Conservation (phyloP, 1,140 invertebrate genomes). For the Drosophila mauritiana region DNA sequence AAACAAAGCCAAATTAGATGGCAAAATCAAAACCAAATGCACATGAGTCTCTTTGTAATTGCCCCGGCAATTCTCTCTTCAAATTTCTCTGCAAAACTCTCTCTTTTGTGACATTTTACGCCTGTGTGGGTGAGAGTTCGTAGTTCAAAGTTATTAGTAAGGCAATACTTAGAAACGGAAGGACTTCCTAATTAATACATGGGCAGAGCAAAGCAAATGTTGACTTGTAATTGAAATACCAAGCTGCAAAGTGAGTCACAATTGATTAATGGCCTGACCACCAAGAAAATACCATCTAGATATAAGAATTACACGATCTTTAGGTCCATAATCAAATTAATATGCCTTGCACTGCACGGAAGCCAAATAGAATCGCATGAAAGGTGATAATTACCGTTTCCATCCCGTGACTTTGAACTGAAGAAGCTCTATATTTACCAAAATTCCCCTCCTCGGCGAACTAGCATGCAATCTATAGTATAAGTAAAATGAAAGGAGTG, state of each 20-base stretch:
- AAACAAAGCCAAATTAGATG: slow-evolving; percentile 57
- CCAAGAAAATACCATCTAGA: background rate
- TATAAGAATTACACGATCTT: slow-evolving; percentile 3
- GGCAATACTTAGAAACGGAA: background rate
- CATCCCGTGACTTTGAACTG: background rate
- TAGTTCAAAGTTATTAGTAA: slow-evolving; percentile 9
- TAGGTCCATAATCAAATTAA: slow-evolving; percentile 2
- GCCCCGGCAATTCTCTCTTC: background rate
- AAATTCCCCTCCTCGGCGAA: background rate
- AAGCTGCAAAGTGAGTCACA: background rate
- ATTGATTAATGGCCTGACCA: slow-evolving; percentile 8
- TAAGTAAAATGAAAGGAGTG: background rate
- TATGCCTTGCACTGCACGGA: background rate
- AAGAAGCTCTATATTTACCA: slow-evolving; percentile 5
- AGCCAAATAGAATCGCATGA: background rate
- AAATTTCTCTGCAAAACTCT: slow-evolving; percentile 4
- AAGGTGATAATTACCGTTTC: slow-evolving; percentile 7
- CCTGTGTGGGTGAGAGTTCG: background rate
- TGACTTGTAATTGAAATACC: slow-evolving; percentile 8
- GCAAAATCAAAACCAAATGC: slow-evolving; percentile 15
- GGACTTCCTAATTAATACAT: slow-evolving; percentile 15
- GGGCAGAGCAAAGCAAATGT: background rate
- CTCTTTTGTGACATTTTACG: background rate
- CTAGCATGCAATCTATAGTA: slow-evolving; percentile 6
- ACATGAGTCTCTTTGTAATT: background rate